Evolutionary conservation across 1,140 invertebrate genomes (phyloP).

Genomic region (Tetramorium alpestre): DNA sequence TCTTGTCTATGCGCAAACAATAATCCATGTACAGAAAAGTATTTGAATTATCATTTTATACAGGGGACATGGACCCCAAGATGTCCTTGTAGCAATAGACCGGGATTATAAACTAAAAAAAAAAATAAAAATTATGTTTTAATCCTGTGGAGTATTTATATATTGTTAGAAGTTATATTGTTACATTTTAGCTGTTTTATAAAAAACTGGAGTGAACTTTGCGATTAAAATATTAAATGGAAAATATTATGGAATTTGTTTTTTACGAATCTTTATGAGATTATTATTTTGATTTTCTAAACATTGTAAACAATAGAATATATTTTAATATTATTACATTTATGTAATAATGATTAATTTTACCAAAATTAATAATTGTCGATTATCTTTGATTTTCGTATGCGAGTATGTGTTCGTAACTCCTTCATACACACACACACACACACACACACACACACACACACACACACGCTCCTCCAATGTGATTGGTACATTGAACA

Average conservation of each 20-base stretch:
- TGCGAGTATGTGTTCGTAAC: not conserved
- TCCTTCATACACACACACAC: not conserved
- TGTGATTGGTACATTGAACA: constrained; percentile 25
- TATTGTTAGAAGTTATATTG: not conserved
- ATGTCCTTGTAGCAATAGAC: constrained; percentile 3
- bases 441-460: not conserved
- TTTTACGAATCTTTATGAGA: not conserved
- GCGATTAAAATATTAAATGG: not conserved
- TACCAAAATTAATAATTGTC: not conserved
- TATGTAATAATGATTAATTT: not conserved
- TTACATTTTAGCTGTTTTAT: not conserved
- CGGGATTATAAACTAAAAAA: not conserved
- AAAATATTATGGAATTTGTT: not conserved
- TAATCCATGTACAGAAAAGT: constrained; percentile 1
- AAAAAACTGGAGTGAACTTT: no score
- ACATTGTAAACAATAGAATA: not conserved
- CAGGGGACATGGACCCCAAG: not conserved
- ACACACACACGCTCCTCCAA: not conserved
- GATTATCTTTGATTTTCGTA: not conserved
- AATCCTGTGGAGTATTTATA: not conserved
- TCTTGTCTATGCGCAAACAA: constrained; percentile 8
- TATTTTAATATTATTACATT: not conserved
- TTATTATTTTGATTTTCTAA: not conserved
- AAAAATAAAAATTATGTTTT: not conserved
- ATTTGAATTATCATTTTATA: constrained; percentile 45